Evolutionary conservation across 2,113 vertebrate species (phyloP).

Genomic region (Nycticorax nycticorax): DNA sequence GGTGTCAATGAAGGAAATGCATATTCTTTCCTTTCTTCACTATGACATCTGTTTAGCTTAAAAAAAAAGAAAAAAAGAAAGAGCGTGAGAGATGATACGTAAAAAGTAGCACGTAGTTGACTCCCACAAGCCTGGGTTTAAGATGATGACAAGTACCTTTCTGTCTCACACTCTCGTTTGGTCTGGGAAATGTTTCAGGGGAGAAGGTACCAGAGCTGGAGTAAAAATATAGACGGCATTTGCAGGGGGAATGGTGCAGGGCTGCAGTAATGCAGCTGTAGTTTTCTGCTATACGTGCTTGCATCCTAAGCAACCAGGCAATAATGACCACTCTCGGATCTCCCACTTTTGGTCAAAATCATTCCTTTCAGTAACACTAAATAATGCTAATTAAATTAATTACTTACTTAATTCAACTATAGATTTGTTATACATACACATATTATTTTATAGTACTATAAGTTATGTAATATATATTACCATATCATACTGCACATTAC

Average conservation of each 20-base stretch:
- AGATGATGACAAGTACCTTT: background rate
- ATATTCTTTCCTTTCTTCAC: background rate
- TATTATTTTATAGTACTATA: background rate
- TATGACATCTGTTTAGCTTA: background rate
- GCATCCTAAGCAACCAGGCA: background rate
- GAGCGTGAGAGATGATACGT: accelerated
- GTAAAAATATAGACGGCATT: background rate
- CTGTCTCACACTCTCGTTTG: background rate
- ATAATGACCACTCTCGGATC: background rate
- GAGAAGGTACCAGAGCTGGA: background rate
- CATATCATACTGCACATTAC: background rate
- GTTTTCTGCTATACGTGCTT: background rate
- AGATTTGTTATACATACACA: background rate
- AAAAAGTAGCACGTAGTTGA: background rate
- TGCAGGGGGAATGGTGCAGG: background rate
- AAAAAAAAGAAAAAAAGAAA: no score
- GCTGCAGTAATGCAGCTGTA: background rate
- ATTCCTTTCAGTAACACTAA: background rate
- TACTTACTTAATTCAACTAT: background rate
- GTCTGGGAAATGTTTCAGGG: background rate
- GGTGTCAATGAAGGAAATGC: background rate
- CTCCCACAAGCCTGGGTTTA: background rate
- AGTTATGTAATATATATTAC: background rate
- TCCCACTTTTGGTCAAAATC: background rate
- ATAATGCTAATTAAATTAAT: background rate